Percentiles rank a stretch among this genome's conserved stretches.
Evolutionary conservation across 2,113 vertebrate species (phyloP).

Genomic region (Leptodactylus fuscus): DNA sequence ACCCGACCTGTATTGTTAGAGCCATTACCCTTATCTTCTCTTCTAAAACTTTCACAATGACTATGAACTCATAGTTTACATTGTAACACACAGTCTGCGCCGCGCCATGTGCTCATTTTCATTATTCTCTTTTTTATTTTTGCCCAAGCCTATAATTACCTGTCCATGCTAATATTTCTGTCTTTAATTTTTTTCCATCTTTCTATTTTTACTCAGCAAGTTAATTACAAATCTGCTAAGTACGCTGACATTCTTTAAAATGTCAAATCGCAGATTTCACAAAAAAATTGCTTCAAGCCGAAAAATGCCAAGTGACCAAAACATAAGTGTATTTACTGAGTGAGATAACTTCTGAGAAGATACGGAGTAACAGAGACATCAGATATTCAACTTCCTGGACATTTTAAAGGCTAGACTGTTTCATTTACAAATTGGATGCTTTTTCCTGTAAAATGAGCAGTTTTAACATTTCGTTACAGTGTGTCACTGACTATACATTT

Average conservation of each 20-base stretch:
- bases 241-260: constrained; percentile 38
- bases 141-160: constrained; percentile 17
- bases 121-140: neutral
- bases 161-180: constrained; percentile 7
- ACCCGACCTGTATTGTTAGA: neutral
- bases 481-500: neutral
- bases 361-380: neutral
- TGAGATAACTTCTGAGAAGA: neutral
- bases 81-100: neutral
- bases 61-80: neutral
- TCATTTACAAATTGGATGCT: neutral
- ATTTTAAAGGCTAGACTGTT: constrained; percentile 6
- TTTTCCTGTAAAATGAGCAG: neutral
- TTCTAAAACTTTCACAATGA: neutral
- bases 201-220: constrained; percentile 33
- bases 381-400: neutral
- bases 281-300: neutral
- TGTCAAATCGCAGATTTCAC: constrained; percentile 22
- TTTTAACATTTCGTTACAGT: neutral
- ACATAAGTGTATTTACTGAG: neutral
- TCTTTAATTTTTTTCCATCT: constrained; percentile 11
- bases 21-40: neutral
- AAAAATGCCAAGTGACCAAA: constrained; percentile 35
- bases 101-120: neutral
- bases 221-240: constrained; percentile 41